Evolutionary conservation across 1,140 invertebrate species (phyloP), one percentile per base, ranked within the genome.

Genomic region (Drosophila triauraria): DNA sequence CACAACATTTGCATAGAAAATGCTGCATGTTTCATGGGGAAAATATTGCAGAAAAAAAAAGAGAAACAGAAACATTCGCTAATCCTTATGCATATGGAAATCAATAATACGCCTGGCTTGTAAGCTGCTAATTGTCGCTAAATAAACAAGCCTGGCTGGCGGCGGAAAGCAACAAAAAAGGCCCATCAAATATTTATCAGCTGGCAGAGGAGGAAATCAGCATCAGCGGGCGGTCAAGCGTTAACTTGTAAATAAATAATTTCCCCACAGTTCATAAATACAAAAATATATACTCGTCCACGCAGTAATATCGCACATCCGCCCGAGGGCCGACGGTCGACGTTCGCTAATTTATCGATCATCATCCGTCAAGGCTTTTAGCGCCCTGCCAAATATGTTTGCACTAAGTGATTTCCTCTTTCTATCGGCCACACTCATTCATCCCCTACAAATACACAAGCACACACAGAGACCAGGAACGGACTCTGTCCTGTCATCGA

Each of bases 121-220:
- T 78, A 87, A 87, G 77, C 84, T 83, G 80, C 77, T 87, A 84
- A 87, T 87, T 87, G 84, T 88, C 88, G 77, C 72, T 75, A 72
- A 88, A 87, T 78, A 88, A 88, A 88, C 57, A 76, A 67, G 53
- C 13, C 53, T 40, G 20, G 53, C 35, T 38, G 20, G 13, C 32
- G 30, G 38, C 30, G 38, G 30, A n/a, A 43, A 62, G 23, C 58
- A 65, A 62, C 53, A 82, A 75, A 74, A 77, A 81, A 59, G 38
- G 25, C 27, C 40, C 61, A 74, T 68, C 47, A 80, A 83, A 77
- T 75, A 88, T 87, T 74, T 56, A 88, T 87, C 53, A 30, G 67
- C 51, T 17, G 43, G 38, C 25, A 15, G 32, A 40, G 53, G 32
- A 64, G 53, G 40, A 43, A 42, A 72, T 48, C 48, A 75, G 68